Evolutionary conservation across 2,113 vertebrate species (phyloP).

Genomic region (Lophotis ruficrista): DNA sequence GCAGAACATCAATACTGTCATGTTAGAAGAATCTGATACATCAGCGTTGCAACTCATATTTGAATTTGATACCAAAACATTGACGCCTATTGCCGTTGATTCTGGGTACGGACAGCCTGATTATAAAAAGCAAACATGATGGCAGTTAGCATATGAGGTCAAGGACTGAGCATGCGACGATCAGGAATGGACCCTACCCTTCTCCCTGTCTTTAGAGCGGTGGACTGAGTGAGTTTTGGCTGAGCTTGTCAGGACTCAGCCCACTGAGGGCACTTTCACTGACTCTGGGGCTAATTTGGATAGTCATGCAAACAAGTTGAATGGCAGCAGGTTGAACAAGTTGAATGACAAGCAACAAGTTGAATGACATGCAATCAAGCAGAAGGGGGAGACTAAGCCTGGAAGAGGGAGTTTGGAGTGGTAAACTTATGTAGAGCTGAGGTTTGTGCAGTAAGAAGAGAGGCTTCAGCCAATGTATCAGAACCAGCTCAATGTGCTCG

Average conservation of each 20-base stretch:
- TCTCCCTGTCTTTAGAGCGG: neutral
- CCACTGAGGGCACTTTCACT: neutral
- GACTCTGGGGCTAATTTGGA: neutral
- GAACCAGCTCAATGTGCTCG: neutral
- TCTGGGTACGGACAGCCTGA: neutral
- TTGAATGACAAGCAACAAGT: no score
- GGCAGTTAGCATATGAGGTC: neutral
- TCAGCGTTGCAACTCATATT: fast-evolving
- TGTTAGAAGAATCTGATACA: neutral
- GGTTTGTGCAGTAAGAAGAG: neutral
- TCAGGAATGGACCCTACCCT: neutral
- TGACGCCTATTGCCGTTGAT: fast-evolving
- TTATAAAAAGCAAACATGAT: neutral
- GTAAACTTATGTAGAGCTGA: neutral
- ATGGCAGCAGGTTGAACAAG: no score
- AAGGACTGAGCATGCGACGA: neutral
- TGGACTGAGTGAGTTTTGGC: neutral
- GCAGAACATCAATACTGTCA: neutral
- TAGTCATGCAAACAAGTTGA: neutral
- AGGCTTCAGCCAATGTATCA: neutral
- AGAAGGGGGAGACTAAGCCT: neutral
- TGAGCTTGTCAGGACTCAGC: neutral
- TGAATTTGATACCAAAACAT: neutral
- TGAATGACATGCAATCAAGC: neutral
- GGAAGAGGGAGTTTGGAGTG: neutral